Conservation (phyloP, 2,888 invertebrate species). For the Atherix ibis region DNA sequence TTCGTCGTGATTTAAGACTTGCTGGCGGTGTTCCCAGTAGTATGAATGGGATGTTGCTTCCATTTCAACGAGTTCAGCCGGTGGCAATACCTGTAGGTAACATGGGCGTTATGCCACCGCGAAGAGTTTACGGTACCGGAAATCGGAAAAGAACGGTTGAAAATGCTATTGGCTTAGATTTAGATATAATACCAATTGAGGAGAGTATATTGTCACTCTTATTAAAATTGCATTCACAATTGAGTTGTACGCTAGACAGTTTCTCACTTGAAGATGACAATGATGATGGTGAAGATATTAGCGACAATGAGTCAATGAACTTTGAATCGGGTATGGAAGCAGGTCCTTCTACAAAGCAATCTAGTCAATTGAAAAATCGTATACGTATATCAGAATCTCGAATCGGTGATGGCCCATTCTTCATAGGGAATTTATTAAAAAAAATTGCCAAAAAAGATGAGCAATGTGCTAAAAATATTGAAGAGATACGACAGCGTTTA, state of each 20-base stretch:
- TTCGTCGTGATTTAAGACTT: slow-evolving; percentile 24
- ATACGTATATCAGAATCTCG: slow-evolving; percentile 28
- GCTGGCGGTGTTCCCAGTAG: slow-evolving; percentile 12
- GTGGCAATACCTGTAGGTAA: slow-evolving; percentile 30
- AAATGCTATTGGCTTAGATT: slow-evolving; percentile 31
- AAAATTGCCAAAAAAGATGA: slow-evolving; percentile 57
- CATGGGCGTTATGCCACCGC: slow-evolving; percentile 33
- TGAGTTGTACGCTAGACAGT: slow-evolving; percentile 70
- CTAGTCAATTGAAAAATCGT: slow-evolving; percentile 8
- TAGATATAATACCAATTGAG: slow-evolving; percentile 46
- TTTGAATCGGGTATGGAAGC: slow-evolving; percentile 26
- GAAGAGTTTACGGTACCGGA: slow-evolving; percentile 17
- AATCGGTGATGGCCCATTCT: slow-evolving; percentile 74
- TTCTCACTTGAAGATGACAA: slow-evolving; percentile 43
- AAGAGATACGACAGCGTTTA: slow-evolving; percentile 51
- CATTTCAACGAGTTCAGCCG: slow-evolving; percentile 32
- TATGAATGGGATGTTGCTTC: slow-evolving; percentile 26
- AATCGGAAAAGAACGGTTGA: slow-evolving; percentile 28
- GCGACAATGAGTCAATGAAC: slow-evolving; percentile 21
- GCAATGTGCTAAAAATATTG: slow-evolving; percentile 50
- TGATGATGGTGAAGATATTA: slow-evolving; percentile 3
- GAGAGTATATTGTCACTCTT: slow-evolving; percentile 83
- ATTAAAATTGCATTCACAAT: slow-evolving; percentile 76
- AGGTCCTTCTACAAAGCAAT: slow-evolving; percentile 19
- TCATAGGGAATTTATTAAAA: slow-evolving; percentile 64